A percentile compares a stretch with the other conserved stretches of the same genome.
Conservation (phyloP, 2,113 vertebrate genomes). For the Mormyrus lacerda region DNA sequence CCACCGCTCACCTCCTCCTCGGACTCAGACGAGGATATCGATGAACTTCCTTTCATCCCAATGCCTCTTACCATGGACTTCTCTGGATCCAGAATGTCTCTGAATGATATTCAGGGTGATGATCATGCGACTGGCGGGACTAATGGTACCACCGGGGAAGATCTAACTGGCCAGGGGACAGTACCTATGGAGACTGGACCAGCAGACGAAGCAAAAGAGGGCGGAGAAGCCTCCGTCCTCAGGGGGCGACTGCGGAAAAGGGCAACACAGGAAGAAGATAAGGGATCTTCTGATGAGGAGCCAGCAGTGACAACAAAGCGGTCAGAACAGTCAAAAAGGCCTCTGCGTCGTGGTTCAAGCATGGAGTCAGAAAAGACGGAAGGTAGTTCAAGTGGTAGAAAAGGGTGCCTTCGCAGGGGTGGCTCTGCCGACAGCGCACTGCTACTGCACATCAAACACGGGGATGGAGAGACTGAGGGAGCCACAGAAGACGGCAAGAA, state of each 20-base stretch:
- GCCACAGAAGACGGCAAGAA: slow-evolving; percentile 49
- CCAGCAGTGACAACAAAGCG: slow-evolving; percentile 45
- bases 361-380: slow-evolving; percentile 65
- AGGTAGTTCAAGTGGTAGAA: slow-evolving; percentile 39
- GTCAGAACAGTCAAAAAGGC: slow-evolving; percentile 57
- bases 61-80: slow-evolving; percentile 87
- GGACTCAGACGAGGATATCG: slow-evolving; percentile 88
- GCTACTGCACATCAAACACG: slow-evolving; percentile 56
- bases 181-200: slow-evolving; percentile 60
- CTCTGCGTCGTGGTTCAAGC: slow-evolving; percentile 69
- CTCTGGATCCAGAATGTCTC: slow-evolving; percentile 81
- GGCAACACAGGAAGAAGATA: slow-evolving; percentile 47
- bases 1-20: slow-evolving; percentile 84
- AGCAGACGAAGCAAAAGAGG: slow-evolving; percentile 37
- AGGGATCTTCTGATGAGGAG: slow-evolving; percentile 71
- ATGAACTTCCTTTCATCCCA: slow-evolving; percentile 87
- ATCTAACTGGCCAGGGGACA: slow-evolving; percentile 23
- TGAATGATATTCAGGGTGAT: slow-evolving; percentile 80
- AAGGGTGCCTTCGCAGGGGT: slow-evolving; percentile 79
- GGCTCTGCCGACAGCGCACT: slow-evolving; percentile 84
- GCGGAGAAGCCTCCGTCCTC: slow-evolving; percentile 33
- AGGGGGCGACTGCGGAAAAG: slow-evolving; percentile 50
- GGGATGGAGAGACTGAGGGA: slow-evolving; percentile 47
- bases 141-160: slow-evolving; percentile 46
- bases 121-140: slow-evolving; percentile 59